Evolutionary conservation across 2,888 invertebrate species (phyloP), one percentile per base, ranked within the genome.

Genomic region (Lasioglossum oenotherae): DNA sequence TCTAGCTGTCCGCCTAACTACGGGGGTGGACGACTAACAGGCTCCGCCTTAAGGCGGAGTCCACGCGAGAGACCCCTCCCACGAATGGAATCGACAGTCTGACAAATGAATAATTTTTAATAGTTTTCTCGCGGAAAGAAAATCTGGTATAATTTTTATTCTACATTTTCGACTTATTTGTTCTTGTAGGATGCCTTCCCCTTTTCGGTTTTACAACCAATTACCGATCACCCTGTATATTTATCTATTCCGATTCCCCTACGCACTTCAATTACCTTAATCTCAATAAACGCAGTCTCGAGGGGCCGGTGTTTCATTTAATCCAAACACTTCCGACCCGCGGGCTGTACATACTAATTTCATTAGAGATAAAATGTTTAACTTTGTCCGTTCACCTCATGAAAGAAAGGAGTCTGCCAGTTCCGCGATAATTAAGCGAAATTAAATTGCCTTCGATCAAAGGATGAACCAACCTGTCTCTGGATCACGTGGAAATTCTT

Each of bases 361-460:
- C 57, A 81, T 77, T 77, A 76, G 44, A 49, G 49, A 41, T 57
- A 27, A 49, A 41, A 72, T 71, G 44, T 71, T 82, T 75, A 72
- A 82, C 49, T 64, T 31, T 4, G 27, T 38, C 35, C 38, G 46
- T 46, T 67, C 31, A 0, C 6, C 14, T 46, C 71, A 35, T 31
- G 12, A 78, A 69, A 64, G 49, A 60, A 72, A 12, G 46, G 27
- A 74, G 35, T 31, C 23, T 27, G 23, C 3, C 27, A 1, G n/a
- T n/a, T 35, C 49, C 16, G 46, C 31, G 27, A 44, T 41, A 38
- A 80, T 80, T 72, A 49, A 44, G 19, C n/a, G 31, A 72, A 82
- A 84, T 78, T 72, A 78, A 82, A 78, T 81, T 64, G 57, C 53
- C 8, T n/a, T 31, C 31, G 71, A 64, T 60, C 27, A 27, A 74